Conservation (phyloP, 2,113 vertebrate species). For the Tyrannus savana region DNA sequence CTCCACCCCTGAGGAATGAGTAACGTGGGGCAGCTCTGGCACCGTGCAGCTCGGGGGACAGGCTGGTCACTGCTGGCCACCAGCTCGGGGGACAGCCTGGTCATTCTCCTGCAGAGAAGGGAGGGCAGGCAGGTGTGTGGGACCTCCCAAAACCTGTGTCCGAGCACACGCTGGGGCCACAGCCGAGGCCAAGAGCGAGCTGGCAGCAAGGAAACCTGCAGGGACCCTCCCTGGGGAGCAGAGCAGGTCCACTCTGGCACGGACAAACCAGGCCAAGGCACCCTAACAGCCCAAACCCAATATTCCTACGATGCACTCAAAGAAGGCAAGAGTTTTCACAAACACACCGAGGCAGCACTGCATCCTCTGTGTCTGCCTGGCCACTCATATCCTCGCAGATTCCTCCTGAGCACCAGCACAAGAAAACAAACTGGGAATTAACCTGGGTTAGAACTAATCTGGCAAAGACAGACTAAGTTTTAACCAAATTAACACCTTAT, state of each 20-base stretch:
- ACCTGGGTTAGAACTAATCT: accelerated
- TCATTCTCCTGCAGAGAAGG: background rate
- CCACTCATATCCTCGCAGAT: background rate
- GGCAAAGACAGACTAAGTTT: background rate
- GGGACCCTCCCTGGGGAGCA: background rate
- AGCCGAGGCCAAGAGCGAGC: accelerated
- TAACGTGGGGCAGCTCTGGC: background rate
- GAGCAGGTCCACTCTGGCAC: background rate
- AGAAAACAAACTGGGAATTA: background rate
- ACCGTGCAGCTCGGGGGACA: accelerated
- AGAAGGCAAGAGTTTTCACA: background rate
- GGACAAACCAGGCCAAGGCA: no score
- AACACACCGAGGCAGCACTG: accelerated
- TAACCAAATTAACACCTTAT: background rate
- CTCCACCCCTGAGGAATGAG: background rate
- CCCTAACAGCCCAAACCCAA: background rate
- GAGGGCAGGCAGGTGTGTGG: background rate
- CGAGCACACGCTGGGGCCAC: accelerated
- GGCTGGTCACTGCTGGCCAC: background rate
- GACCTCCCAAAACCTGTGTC: background rate
- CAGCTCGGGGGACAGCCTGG: background rate
- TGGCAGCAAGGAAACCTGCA: background rate
- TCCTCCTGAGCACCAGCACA: background rate
- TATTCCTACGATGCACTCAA: accelerated
- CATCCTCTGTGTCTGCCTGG: accelerated